Percentiles rank a stretch among this genome's conserved stretches.
These are phyloP conservation scores for Antheraea mylitta DNA, from an alignment of 1,140 invertebrate species.

Conservation along the genomic window DNA sequence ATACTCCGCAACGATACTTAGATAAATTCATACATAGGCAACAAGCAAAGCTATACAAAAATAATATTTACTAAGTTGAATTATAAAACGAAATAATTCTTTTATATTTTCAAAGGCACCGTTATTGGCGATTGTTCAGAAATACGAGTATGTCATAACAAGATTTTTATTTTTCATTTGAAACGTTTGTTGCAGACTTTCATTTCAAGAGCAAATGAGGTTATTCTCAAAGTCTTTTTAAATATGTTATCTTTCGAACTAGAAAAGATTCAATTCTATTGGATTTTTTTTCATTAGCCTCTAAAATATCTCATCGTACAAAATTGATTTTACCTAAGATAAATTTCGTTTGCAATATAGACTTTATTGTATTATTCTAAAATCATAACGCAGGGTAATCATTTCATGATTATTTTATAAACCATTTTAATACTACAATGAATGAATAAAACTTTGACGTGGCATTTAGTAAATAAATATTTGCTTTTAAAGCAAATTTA, in stretches of 20 bases:
- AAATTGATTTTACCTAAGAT: neutral
- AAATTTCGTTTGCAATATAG: neutral
- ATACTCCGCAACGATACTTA: no score
- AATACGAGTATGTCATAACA: conserved; percentile 3
- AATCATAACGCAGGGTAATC: no score
- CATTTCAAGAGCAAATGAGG: conserved; percentile 1
- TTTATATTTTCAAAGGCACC: neutral
- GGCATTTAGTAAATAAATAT: no score
- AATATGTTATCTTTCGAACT: neutral
- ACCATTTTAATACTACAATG: no score
- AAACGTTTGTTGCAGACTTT: conserved; percentile 9
- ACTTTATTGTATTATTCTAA: no score
- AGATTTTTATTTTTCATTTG: conserved; percentile 10
- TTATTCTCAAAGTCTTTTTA: neutral
- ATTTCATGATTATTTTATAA: no score
- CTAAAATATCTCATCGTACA: neutral
- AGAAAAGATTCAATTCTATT: neutral
- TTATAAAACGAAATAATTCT: neutral
- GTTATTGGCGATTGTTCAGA: neutral
- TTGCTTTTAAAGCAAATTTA: no score
- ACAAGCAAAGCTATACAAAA: neutral
- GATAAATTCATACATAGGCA: neutral
- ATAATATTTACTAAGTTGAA: neutral
- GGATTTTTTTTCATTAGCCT: neutral
- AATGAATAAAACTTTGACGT: no score